These are phyloP conservation scores for Chaitophorus viminalis DNA, from an alignment of 2,888 invertebrate genomes.

Conservation along the genomic window DNA sequence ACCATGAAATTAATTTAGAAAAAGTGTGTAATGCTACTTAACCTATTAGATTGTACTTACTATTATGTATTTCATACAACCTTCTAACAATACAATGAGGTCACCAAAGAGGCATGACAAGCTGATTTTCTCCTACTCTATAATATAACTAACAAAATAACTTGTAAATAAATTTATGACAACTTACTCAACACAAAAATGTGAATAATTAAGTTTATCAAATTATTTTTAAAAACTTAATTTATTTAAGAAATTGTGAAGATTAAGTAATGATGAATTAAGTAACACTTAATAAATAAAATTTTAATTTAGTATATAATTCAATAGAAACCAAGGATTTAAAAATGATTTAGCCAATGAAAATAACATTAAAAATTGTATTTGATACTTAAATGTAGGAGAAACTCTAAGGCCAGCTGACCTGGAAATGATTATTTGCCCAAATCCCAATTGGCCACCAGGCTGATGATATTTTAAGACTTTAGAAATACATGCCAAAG, in stretches of 20 bases:
- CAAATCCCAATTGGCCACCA: slow-evolving; percentile 58
- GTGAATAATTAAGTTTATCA: not conserved
- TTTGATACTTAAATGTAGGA: slow-evolving; percentile 19
- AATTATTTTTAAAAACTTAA: not conserved
- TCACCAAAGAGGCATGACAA: slow-evolving; percentile 54
- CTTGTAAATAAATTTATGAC: not conserved
- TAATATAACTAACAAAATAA: not conserved
- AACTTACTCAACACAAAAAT: slow-evolving; percentile 22
- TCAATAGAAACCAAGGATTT: not conserved
- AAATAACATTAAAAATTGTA: slow-evolving; percentile 30
- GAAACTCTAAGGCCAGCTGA: slow-evolving; percentile 45
- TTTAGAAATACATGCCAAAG: slow-evolving; percentile 59
- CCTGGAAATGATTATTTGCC: slow-evolving; percentile 59
- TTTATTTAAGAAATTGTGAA: not conserved
- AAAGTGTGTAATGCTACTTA: slow-evolving; percentile 49
- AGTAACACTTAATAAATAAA: not conserved
- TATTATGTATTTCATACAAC: slow-evolving; percentile 27
- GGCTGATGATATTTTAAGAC: slow-evolving; percentile 58
- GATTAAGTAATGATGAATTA: no score
- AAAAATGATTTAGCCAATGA: not conserved
- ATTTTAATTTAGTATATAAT: not conserved
- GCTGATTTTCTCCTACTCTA: slow-evolving; percentile 45
- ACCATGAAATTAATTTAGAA: slow-evolving; percentile 50
- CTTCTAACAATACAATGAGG: slow-evolving; percentile 56
- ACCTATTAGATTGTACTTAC: slow-evolving; percentile 45